Evolutionary conservation across 2,113 vertebrate species (phyloP).

Genomic region (Melanostigma gelatinosum): DNA sequence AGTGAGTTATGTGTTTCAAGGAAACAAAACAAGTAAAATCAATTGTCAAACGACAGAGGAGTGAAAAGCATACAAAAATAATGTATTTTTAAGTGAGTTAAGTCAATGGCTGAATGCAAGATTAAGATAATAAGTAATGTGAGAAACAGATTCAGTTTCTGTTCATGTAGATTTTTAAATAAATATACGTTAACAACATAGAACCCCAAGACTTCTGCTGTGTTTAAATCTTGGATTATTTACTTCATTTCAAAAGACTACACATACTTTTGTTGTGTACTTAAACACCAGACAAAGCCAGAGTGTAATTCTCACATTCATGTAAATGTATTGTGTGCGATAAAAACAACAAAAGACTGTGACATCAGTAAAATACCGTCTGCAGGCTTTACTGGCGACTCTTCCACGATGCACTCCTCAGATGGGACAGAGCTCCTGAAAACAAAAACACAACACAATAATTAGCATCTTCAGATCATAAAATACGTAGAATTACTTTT

Average conservation of each 20-base stretch:
- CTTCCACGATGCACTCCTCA: constrained; percentile 88
- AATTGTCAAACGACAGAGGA: not conserved
- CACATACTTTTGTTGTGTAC: not conserved
- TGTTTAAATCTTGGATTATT: not conserved
- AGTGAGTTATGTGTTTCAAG: not conserved
- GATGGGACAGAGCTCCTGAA: constrained; percentile 85
- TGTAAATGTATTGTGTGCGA: no score
- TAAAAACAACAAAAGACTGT: not conserved
- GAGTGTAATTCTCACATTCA: not conserved
- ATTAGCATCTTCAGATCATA: not conserved
- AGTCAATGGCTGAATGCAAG: not conserved
- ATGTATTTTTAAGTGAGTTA: not conserved
- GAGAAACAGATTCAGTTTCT: not conserved
- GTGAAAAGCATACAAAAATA: not conserved
- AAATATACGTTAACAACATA: not conserved
- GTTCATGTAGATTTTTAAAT: not conserved
- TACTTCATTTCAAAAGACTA: not conserved
- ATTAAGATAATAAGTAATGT: no score
- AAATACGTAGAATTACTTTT: not conserved
- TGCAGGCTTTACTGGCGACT: constrained; percentile 90
- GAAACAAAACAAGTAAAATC: not conserved
- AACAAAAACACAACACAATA: not conserved
- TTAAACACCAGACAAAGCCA: not conserved
- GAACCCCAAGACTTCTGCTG: not conserved
- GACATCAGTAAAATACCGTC: constrained; percentile 78